Evolutionary conservation across 2,888 invertebrate genomes (phyloP), one percentile per base, ranked within the genome.

Genomic region (Melipona bicolor): DNA sequence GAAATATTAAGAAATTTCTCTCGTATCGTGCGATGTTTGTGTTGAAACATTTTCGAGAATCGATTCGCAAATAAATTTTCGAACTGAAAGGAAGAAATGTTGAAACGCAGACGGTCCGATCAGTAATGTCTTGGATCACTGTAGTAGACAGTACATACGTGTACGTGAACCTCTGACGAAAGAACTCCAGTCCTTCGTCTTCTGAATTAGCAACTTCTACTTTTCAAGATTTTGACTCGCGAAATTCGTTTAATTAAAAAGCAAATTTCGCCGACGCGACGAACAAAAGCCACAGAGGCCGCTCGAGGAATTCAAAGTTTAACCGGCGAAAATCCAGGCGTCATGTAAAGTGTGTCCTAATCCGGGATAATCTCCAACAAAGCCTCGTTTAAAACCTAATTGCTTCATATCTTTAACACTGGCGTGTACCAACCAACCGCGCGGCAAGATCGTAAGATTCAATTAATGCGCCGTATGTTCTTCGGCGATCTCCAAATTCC

Each of bases 321-420:
- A 71, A 49, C 27, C 72, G 50, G n/a, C 9, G 21, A 19, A 62
- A 62, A 50, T 50, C 72, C 62, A 19, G 50, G 50, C 72, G 49
- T 73, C 72, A 32, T 73, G 72, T 73, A 73, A 32, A 62, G 62
- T 50, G 62, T 32, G 62, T 17, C 9, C 21, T 73, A 62, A 73
- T 64, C 52, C 64, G 2, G 64, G 54, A 32, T 74, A 74, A 74
- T 74, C 74, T 36, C 32, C 36, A 21, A 52, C 74, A 64, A 65
- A 65, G 64, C 64, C 62, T 36, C 74, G 62, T 64, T 74, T 64
- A 52, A 52, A 74, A 74, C 64, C 64, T 36, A 74, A 74, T 64
- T 65, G 74, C 62, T 64, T 32, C 74, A 21, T 64, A 74, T 64
- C 27, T 64, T 64, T 32, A 52, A 54, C 74, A 24, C 52, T 11